Base-by-base conservation (phyloP, 37 sponge, comb jelly and placozoan genomes). In the Eunapius fragilis region DNA sequence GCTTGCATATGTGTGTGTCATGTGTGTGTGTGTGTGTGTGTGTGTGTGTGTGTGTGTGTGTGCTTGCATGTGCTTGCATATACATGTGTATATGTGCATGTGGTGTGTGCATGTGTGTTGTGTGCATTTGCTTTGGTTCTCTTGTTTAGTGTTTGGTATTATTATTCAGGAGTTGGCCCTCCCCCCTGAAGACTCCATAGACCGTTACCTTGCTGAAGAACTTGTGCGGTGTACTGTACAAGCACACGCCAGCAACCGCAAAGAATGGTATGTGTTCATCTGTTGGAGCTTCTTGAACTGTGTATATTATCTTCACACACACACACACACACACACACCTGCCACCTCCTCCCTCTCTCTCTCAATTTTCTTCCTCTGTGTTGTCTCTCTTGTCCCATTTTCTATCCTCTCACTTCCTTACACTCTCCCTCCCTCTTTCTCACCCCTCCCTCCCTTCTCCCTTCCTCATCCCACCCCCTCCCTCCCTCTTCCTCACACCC, bases 131-230 rank as follows among this genome's bases (percentile, higher is more conserved):
- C n/a, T n/a, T n/a, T n/a, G n/a, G n/a, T n/a, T n/a, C n/a, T n/a
- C n/a, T n/a, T n/a, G n/a, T n/a, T n/a, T n/a, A n/a, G n/a, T n/a
- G n/a, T n/a, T n/a, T n/a, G n/a, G n/a, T n/a, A n/a, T n/a, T n/a
- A n/a, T n/a, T n/a, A n/a, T 47, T 26, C 41, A 77, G 75, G 78
- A 67, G 38, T 77, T 33, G 35, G 49, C 74, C 33, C 92, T 97
- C 0, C 96, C 96, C 25, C 77, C 89, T 22, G 72, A 80, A 23
- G 87, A 92, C 72, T 92, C 91, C 67, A 96, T 94, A 38, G 96
- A 96, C 36, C 88, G 96, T 14, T 96, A 85, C 81, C 87, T 98
- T 34, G 85, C 89, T 9, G 94, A 95, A 73, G 96, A 98, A 36
- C 68, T 83, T 2, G 84, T 98, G 0, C 25, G 49, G 0, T 83